Conservation (phyloP, 2,888 invertebrate species). For the Strigamia maritima region DNA sequence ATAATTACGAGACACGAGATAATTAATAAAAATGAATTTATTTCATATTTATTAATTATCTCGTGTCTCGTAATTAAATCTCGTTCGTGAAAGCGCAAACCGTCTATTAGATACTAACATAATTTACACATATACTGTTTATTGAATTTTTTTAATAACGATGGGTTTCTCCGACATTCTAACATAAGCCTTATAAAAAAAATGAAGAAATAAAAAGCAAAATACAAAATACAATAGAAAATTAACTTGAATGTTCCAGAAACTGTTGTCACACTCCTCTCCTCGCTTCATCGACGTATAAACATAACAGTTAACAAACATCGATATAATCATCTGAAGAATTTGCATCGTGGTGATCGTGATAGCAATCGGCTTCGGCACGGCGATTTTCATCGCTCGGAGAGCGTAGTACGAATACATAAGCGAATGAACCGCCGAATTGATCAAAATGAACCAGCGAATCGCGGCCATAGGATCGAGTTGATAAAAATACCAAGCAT, state of each 20-base stretch:
- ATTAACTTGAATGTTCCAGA: slow-evolving; percentile 64
- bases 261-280: slow-evolving; percentile 76
- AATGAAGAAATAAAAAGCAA: too few species aligned
- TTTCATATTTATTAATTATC: too few species aligned
- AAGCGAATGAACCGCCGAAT: slow-evolving; percentile 46
- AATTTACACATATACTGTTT: too few species aligned
- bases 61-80: too few species aligned
- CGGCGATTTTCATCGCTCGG: slow-evolving; percentile 40
- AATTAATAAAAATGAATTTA: too few species aligned
- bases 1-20: too few species aligned
- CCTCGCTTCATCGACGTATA: slow-evolving; percentile 57
- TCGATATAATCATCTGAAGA: neutral
- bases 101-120: too few species aligned
- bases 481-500: slow-evolving; percentile 56
- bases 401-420: slow-evolving; percentile 46
- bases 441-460: slow-evolving; percentile 53
- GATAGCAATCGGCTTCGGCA: slow-evolving; percentile 50
- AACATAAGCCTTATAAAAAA: too few species aligned
- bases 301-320: neutral
- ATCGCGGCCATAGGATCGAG: slow-evolving; percentile 52
- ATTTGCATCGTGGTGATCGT: neutral
- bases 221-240: too few species aligned
- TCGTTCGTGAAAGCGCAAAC: too few species aligned
- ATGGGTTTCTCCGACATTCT: too few species aligned
- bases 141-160: too few species aligned